phyloP scores from a whole-genome alignment of 2,113 vertebrate genomes.

The Amphilophus citrinellus region DNA sequence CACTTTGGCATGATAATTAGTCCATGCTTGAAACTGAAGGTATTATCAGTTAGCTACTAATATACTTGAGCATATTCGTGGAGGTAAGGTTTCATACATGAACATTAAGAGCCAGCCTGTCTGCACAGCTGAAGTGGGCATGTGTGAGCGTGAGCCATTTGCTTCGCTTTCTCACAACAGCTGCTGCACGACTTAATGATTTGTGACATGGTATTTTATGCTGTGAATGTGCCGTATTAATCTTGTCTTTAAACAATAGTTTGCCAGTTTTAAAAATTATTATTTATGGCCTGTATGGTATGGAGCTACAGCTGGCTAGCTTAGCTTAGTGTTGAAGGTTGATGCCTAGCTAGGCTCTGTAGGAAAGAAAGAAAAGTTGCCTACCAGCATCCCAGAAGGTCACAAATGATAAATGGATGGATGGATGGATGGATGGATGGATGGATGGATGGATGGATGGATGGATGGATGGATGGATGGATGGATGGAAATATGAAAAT shows the following conservation, averaged over 20 bases:
- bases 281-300: neutral
- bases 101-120: slow-evolving; percentile 11
- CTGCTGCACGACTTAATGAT: neutral
- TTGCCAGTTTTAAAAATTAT: slow-evolving; percentile 5
- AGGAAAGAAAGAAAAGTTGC: neutral
- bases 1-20: slow-evolving; percentile 12
- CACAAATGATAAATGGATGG: neutral
- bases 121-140: neutral
- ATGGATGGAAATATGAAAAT: neutral
- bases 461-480: too few species aligned
- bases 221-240: neutral
- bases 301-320: neutral
- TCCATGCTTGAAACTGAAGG: slow-evolving; percentile 11
- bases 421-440: too few species aligned
- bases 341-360: neutral
- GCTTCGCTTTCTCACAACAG: neutral
- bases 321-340: neutral
- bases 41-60: slow-evolving; percentile 37
- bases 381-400: neutral
- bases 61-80: slow-evolving; percentile 11
- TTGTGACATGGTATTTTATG: slow-evolving; percentile 5
- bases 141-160: slow-evolving; percentile 10
- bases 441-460: too few species aligned
- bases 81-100: slow-evolving; percentile 19
- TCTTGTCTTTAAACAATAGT: slow-evolving; percentile 1